Percentiles rank a stretch among this genome's conserved stretches.
These are phyloP conservation scores for Mylabris phalerata DNA, from an alignment of 1,140 invertebrate genomes.

Conservation along the genomic window DNA sequence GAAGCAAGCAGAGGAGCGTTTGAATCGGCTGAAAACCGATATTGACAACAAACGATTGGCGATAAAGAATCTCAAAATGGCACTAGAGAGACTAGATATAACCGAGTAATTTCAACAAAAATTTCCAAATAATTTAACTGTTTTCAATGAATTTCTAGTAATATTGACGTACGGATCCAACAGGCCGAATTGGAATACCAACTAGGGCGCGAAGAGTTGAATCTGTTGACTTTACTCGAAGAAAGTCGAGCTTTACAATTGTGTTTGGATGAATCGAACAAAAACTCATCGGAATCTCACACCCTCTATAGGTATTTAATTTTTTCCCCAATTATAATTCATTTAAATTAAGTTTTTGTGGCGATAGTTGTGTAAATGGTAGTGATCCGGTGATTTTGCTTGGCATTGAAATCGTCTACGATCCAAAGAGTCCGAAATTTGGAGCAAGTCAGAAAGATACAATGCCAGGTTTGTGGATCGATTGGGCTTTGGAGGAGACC, in stretches of 20 bases:
- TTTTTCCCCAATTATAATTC: background rate
- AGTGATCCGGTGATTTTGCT: constrained; percentile 49
- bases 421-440: constrained; percentile 58
- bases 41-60: constrained; percentile 63
- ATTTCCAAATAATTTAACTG: background rate
- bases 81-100: constrained; percentile 68
- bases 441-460: constrained; percentile 53
- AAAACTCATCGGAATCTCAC: constrained; percentile 38
- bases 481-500: constrained; percentile 70
- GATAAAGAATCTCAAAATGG: constrained; percentile 68
- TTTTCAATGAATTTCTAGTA: constrained; percentile 49
- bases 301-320: constrained; percentile 59
- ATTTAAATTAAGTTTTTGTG: constrained; percentile 8
- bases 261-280: constrained; percentile 65
- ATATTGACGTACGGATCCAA: constrained; percentile 82
- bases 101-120: constrained; percentile 53
- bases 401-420: constrained; percentile 58
- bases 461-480: constrained; percentile 55
- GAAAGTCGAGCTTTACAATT: constrained; percentile 72
- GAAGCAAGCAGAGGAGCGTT: constrained; percentile 59
- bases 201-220: constrained; percentile 77
- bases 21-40: constrained; percentile 57
- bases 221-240: constrained; percentile 73
- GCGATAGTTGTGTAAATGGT: constrained; percentile 47
- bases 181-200: constrained; percentile 86